Conservation (phyloP, 2,113 vertebrate species). For the Callithrix jacchus region DNA sequence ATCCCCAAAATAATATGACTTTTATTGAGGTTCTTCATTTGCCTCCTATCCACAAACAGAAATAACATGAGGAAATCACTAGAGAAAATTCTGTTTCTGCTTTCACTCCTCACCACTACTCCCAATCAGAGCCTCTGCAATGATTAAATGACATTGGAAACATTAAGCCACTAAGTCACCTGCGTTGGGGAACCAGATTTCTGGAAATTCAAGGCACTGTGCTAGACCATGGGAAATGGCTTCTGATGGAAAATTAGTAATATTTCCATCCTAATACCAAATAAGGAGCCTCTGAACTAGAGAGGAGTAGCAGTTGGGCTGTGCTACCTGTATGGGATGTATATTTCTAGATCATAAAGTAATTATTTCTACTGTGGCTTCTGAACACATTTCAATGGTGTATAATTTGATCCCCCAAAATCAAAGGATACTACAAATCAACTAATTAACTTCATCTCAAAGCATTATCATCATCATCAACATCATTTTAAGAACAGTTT, state of each 20-base stretch:
- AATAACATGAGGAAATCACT: not conserved
- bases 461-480: not conserved
- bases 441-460: not conserved
- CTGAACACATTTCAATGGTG: not conserved
- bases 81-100: not conserved
- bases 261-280: not conserved
- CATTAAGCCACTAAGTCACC: not conserved
- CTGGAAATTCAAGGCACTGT: not conserved
- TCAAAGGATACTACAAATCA: not conserved
- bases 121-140: not conserved
- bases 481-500: not conserved
- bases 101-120: not conserved
- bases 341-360: not conserved
- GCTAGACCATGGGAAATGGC: not conserved
- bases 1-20: not conserved
- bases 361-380: not conserved
- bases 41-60: not conserved
- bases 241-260: not conserved
- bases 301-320: not conserved
- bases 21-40: not conserved
- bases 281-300: not conserved
- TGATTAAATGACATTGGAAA: not conserved
- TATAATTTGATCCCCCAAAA: not conserved
- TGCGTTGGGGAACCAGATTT: not conserved
- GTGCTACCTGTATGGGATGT: not conserved